phyloP scores from a whole-genome alignment of 2,888 invertebrate species.

The Hypercompe scribonia region DNA sequence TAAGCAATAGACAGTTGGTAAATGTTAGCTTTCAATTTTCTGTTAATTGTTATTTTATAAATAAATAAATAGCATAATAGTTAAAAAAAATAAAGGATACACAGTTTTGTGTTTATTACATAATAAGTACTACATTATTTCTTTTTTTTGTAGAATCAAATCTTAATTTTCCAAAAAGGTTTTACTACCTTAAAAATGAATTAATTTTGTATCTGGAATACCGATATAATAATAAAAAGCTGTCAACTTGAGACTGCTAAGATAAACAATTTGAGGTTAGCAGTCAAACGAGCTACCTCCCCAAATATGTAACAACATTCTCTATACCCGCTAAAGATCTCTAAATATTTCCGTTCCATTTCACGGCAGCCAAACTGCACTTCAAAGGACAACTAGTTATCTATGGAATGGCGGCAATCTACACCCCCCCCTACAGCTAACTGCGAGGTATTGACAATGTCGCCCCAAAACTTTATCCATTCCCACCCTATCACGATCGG shows the following conservation, averaged over 20 bases:
- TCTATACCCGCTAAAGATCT: background rate
- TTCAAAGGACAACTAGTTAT: constrained; percentile 15
- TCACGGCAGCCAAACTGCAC: constrained; percentile 11
- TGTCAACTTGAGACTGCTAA: background rate
- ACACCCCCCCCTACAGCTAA: constrained; percentile 10
- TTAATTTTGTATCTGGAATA: too few relatives aligned
- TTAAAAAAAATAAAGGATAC: too few relatives aligned
- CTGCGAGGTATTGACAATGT: constrained; percentile 24
- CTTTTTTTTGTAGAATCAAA: too few relatives aligned
- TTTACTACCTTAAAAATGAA: too few relatives aligned
- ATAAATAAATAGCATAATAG: too few relatives aligned
- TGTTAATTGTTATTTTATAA: too few relatives aligned
- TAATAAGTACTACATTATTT: too few relatives aligned
- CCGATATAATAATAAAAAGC: background rate
- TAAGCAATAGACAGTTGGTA: too few relatives aligned
- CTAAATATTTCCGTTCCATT: background rate
- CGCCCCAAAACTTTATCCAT: constrained; percentile 38
- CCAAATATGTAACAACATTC: background rate
- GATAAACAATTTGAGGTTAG: background rate
- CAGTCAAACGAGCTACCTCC: background rate
- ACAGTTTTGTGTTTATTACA: too few relatives aligned
- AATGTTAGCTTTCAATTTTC: too few relatives aligned
- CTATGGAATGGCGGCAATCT: constrained; percentile 2
- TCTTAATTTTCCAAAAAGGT: too few relatives aligned
- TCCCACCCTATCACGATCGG: constrained; percentile 41